Evolutionary conservation across 1,140 invertebrate genomes (phyloP).

Genomic region (Cydia splendana): DNA sequence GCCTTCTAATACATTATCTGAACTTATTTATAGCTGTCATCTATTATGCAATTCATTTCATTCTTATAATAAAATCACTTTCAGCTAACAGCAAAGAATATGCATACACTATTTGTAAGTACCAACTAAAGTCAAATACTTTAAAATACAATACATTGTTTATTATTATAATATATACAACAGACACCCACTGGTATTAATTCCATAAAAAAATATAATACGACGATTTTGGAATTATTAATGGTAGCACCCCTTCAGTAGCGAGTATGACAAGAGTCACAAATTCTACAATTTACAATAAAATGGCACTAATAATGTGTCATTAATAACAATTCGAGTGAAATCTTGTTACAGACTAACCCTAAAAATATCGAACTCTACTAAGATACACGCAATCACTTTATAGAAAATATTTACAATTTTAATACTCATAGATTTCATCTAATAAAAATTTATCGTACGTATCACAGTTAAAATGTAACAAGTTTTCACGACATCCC

Average conservation of each 20-base stretch:
- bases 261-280: slow-evolving; percentile 81
- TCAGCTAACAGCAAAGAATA: slow-evolving; percentile 71
- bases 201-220: slow-evolving; percentile 80
- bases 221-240: slow-evolving; percentile 80
- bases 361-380: slow-evolving; percentile 71
- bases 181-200: slow-evolving; percentile 77
- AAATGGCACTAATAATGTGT: slow-evolving; percentile 80
- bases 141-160: slow-evolving; percentile 78
- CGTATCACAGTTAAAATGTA: slow-evolving; percentile 80
- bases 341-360: slow-evolving; percentile 80
- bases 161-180: slow-evolving; percentile 68
- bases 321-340: slow-evolving; percentile 74
- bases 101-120: slow-evolving; percentile 76
- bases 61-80: slow-evolving; percentile 78
- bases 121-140: slow-evolving; percentile 78
- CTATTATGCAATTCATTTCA: slow-evolving; percentile 75
- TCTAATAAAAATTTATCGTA: slow-evolving; percentile 78
- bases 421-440: slow-evolving; percentile 73
- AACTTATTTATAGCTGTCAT: slow-evolving; percentile 74
- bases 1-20: slow-evolving; percentile 72
- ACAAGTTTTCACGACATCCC: slow-evolving; percentile 75
- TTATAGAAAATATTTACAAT: slow-evolving; percentile 75
- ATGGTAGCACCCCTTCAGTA: slow-evolving; percentile 81
- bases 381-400: slow-evolving; percentile 72
- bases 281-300: slow-evolving; percentile 78